These are phyloP conservation scores for Pandemis cinnamomeana DNA, from an alignment of 2,888 invertebrate genomes.

Conservation along the genomic window DNA sequence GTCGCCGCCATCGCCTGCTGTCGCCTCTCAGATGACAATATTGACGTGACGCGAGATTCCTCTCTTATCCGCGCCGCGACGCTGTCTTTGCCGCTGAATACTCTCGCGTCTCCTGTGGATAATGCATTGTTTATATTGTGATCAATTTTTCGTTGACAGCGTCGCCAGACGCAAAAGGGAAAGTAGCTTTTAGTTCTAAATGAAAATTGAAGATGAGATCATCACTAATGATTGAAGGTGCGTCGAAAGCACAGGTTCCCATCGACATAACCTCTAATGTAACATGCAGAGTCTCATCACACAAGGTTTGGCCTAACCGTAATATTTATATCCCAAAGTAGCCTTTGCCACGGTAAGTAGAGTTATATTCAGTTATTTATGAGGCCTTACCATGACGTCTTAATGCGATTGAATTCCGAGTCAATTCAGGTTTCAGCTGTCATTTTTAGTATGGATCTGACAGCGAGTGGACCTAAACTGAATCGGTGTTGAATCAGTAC, in stretches of 20 bases:
- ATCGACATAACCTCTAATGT: no score
- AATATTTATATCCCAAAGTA: background rate
- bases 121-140: slow-evolving; percentile 40
- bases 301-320: background rate
- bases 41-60: slow-evolving; percentile 57
- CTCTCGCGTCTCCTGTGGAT: slow-evolving; percentile 42
- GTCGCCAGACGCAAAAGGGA: background rate
- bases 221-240: background rate
- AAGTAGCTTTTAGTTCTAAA: background rate
- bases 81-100: slow-evolving; percentile 34
- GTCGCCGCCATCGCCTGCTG: slow-evolving; percentile 50
- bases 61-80: slow-evolving; percentile 48
- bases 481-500: no score
- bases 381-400: no score
- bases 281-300: background rate
- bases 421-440: no score
- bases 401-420: no score
- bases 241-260: background rate
- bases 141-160: slow-evolving; percentile 37
- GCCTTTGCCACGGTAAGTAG: background rate
- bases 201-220: background rate
- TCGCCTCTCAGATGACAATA: slow-evolving; percentile 59
- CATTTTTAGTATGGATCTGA: no score
- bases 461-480: no score
- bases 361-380: background rate